Evolutionary conservation across 2,113 vertebrate genomes (phyloP).

Genomic region (Leuciscus idus): DNA sequence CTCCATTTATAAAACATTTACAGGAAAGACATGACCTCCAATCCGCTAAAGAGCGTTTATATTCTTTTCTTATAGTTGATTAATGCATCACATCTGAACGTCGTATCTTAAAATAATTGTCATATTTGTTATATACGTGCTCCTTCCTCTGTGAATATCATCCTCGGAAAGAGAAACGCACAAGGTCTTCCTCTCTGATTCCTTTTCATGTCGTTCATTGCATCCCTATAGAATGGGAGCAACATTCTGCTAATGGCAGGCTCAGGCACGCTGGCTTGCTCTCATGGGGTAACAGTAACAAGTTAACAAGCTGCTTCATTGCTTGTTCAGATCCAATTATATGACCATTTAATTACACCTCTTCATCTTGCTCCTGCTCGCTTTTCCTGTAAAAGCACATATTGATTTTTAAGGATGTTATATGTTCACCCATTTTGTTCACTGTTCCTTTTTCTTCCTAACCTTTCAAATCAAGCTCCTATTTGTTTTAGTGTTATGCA

Average conservation of each 20-base stretch:
- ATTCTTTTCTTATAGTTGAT: not conserved
- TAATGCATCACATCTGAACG: not conserved
- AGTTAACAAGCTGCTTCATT: slow-evolving; percentile 56
- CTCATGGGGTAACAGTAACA: slow-evolving; percentile 48
- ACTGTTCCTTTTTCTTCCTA: not conserved
- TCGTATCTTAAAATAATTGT: not conserved
- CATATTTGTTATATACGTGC: not conserved
- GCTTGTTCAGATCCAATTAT: slow-evolving; percentile 55
- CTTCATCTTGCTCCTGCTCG: slow-evolving; percentile 6
- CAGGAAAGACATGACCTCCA: slow-evolving; percentile 1
- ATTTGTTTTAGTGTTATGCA: not conserved
- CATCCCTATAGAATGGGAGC: slow-evolving; percentile 40
- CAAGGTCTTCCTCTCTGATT: slow-evolving; percentile 7
- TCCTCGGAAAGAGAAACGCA: not conserved
- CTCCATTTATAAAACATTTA: slow-evolving; percentile 10
- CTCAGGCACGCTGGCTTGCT: not conserved
- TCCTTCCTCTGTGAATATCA: not conserved
- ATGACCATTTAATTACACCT: slow-evolving; percentile 53
- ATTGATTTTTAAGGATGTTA: slow-evolving; percentile 43
- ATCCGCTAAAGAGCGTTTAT: not conserved
- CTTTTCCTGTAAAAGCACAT: slow-evolving; percentile 45
- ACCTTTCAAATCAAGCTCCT: not conserved
- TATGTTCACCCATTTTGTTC: not conserved
- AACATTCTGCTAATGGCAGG: slow-evolving; percentile 36
- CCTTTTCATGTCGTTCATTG: not conserved